Evolutionary conservation across 1,140 invertebrate genomes (phyloP).

Genomic region (Pectinophora gossypiella): DNA sequence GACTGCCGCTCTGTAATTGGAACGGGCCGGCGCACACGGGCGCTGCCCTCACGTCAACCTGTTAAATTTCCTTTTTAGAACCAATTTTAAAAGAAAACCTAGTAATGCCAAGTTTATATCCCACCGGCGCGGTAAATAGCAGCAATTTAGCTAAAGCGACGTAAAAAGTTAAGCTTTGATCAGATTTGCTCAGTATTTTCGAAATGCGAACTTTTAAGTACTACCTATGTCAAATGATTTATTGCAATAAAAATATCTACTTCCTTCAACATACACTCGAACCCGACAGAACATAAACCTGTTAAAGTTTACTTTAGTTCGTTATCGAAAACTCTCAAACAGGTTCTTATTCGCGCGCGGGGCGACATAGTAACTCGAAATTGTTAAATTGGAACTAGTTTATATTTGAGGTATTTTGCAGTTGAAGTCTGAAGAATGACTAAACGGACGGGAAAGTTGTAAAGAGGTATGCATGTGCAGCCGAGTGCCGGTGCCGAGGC

Average conservation of each 20-base stretch:
- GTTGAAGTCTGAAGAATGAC: no score
- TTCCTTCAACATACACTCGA: no score
- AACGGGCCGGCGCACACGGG: slow-evolving; percentile 36
- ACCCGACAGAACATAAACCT: no score
- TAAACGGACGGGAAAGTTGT: no score
- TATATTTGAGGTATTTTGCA: no score
- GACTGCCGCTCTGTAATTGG: slow-evolving; percentile 63
- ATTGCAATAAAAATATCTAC: no score
- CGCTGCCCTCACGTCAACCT: neutral
- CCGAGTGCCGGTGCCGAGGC: neutral
- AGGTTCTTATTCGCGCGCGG: no score
- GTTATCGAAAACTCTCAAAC: neutral
- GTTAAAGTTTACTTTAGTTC: neutral
- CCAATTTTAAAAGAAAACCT: neutral
- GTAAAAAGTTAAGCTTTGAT: neutral
- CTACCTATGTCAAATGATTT: no score
- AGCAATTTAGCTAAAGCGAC: no score
- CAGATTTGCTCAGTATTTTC: neutral
- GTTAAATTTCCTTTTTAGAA: neutral
- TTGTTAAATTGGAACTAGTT: neutral
- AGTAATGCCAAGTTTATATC: neutral
- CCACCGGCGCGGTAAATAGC: no score
- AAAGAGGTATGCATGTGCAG: neutral
- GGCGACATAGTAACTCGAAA: neutral
- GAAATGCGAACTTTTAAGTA: neutral